Percentiles rank a stretch among this genome's conserved stretches.
Conservation (phyloP, 2,797 vertebrate species). For the Otus scops region DNA sequence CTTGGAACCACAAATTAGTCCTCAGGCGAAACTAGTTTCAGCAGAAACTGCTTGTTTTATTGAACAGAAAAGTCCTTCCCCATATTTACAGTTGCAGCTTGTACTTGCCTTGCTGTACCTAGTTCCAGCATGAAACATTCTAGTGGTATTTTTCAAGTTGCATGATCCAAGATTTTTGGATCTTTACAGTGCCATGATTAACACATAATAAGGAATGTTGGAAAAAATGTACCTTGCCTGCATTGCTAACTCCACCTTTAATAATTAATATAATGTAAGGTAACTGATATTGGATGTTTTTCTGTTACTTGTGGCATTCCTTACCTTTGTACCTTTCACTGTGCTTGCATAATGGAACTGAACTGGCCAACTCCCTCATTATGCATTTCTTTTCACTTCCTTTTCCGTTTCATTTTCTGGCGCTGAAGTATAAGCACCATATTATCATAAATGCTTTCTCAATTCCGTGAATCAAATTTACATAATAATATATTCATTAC, state of each 20-base stretch:
- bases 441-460: not conserved
- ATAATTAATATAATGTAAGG: not conserved
- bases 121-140: not conserved
- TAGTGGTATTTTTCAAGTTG: not conserved
- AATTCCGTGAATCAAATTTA: not conserved
- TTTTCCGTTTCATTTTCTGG: not conserved
- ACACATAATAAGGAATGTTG: not conserved
- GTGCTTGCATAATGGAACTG: not conserved
- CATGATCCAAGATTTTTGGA: not conserved
- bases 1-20: slow-evolving; percentile 36
- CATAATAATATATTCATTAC: not conserved
- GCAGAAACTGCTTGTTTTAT: slow-evolving; percentile 35
- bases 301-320: not conserved
- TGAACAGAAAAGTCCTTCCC: not conserved
- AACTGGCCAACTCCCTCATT: not conserved
- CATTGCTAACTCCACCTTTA: not conserved
- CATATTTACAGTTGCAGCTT: not conserved
- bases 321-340: not conserved
- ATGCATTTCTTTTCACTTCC: slow-evolving; percentile 1
- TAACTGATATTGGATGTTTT: not conserved
- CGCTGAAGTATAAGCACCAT: not conserved
- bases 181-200: not conserved
- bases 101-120: not conserved
- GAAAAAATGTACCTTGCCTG: not conserved
- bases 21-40: slow-evolving; percentile 51